Evolutionary conservation across 1,140 invertebrate species (phyloP).

Genomic region (Oreohelix idahoensis): DNA sequence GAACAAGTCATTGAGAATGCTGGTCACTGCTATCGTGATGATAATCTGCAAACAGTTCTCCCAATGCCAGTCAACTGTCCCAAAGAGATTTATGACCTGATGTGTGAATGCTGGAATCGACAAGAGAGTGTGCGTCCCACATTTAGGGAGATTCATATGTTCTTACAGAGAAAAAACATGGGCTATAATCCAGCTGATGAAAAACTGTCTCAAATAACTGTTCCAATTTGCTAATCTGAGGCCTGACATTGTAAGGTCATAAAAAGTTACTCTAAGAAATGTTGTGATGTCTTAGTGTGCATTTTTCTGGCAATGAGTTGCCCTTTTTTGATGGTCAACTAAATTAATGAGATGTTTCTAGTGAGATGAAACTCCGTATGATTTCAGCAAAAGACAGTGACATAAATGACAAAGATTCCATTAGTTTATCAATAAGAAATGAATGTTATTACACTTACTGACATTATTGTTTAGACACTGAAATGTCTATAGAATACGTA

Average conservation of each 20-base stretch:
- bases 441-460: no score
- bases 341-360: background rate
- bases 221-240: slow-evolving; percentile 62
- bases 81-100: slow-evolving; percentile 83
- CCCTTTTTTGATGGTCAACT: background rate
- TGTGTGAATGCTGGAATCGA: slow-evolving; percentile 94
- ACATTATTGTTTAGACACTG: no score
- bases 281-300: background rate
- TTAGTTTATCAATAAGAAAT: background rate
- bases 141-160: slow-evolving; percentile 92
- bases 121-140: slow-evolving; percentile 84
- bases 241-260: no score
- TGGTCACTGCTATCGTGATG: slow-evolving; percentile 61
- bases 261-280: background rate
- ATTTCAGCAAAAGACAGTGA: no score
- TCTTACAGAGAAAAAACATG: slow-evolving; percentile 90
- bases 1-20: slow-evolving; percentile 51
- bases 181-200: slow-evolving; percentile 76
- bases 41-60: slow-evolving; percentile 55
- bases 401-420: background rate
- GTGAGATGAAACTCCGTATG: background rate
- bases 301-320: background rate
- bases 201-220: slow-evolving; percentile 67
- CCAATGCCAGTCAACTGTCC: slow-evolving; percentile 69
- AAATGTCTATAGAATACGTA: no score